phyloP scores from a whole-genome alignment of 2,888 invertebrate genomes.

The Eretmocerus hayati region DNA sequence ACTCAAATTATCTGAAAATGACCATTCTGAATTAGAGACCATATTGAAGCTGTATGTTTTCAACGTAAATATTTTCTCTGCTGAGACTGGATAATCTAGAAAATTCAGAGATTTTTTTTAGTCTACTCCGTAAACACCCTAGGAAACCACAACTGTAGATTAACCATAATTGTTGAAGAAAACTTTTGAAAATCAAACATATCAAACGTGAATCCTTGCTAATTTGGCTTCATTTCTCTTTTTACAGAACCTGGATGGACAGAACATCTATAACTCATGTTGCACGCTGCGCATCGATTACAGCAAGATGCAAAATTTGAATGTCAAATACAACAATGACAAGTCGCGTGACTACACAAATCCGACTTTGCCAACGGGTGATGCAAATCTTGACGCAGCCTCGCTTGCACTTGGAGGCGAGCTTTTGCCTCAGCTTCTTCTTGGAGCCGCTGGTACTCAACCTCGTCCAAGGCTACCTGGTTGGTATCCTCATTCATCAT shows the following conservation, averaged over 20 bases:
- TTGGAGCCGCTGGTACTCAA: slow-evolving; percentile 48
- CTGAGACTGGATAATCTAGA: too few relatives aligned
- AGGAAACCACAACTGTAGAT: too few relatives aligned
- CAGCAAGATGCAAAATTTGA: slow-evolving; percentile 94
- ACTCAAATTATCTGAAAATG: too few relatives aligned
- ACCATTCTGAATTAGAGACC: too few relatives aligned
- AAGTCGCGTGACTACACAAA: slow-evolving; percentile 99
- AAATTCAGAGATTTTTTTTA: too few relatives aligned
- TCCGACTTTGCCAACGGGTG: slow-evolving; percentile 93
- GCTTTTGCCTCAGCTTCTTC: slow-evolving; percentile 53
- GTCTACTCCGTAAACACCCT: too few relatives aligned
- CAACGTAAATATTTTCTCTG: too few relatives aligned
- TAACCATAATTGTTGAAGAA: too few relatives aligned
- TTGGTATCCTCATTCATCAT: slow-evolving; percentile 24
- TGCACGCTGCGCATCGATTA: slow-evolving; percentile 99
- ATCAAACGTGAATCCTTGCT: too few relatives aligned
- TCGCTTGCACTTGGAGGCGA: slow-evolving; percentile 61
- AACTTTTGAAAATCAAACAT: too few relatives aligned
- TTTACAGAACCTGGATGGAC: slow-evolving; percentile 84
- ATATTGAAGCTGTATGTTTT: too few relatives aligned
- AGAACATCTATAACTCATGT: slow-evolving; percentile 99
- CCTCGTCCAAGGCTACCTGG: slow-evolving; percentile 44
- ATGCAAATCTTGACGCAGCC: slow-evolving; percentile 60
- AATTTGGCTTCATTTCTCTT: neutral
- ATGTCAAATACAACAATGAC: slow-evolving; percentile 99